Evolutionary conservation across 2,797 vertebrate species (phyloP).

Genomic region (Anas bernieri): DNA sequence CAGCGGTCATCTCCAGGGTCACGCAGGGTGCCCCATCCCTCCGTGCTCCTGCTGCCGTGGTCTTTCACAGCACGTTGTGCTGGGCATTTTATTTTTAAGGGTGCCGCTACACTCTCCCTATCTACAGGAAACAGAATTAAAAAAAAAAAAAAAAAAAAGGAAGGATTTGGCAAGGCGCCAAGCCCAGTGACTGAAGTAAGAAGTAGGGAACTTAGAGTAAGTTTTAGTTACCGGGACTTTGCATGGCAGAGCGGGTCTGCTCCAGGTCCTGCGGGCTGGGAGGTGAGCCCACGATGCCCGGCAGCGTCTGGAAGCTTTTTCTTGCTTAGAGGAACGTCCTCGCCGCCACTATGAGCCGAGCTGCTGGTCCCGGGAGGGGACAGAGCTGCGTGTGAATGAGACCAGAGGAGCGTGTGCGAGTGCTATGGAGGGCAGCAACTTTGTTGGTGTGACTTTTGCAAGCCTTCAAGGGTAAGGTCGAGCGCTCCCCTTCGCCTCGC

Average conservation of each 20-base stretch:
- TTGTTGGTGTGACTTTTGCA: conserved; percentile 39
- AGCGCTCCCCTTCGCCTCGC: not conserved
- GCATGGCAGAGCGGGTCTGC: not conserved
- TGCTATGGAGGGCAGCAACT: conserved; percentile 52
- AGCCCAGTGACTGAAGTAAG: not conserved
- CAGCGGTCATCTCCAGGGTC: not conserved
- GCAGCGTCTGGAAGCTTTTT: not conserved
- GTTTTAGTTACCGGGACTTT: conserved; percentile 13
- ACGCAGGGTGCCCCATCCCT: not conserved
- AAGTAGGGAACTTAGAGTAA: conserved; percentile 48
- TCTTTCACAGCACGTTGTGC: not conserved
- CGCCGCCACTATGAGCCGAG: not conserved
- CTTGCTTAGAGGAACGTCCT: not conserved
- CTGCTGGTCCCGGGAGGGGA: conserved; percentile 32
- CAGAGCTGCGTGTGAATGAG: conserved; percentile 34
- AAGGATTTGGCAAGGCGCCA: conserved; percentile 35
- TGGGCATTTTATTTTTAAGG: conserved; percentile 19
- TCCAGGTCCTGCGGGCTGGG: not conserved
- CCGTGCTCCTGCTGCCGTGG: not conserved
- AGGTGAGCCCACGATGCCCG: not conserved
- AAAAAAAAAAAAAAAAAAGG: not conserved
- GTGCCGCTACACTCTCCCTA: conserved; percentile 21
- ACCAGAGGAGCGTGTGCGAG: conserved; percentile 22
- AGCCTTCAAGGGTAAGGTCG: conserved; percentile 57
- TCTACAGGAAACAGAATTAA: conserved; percentile 55